A percentile compares a stretch with the other conserved stretches of the same genome.
phyloP scores from a whole-genome alignment of 1,140 invertebrate genomes.

The Apis florea region DNA sequence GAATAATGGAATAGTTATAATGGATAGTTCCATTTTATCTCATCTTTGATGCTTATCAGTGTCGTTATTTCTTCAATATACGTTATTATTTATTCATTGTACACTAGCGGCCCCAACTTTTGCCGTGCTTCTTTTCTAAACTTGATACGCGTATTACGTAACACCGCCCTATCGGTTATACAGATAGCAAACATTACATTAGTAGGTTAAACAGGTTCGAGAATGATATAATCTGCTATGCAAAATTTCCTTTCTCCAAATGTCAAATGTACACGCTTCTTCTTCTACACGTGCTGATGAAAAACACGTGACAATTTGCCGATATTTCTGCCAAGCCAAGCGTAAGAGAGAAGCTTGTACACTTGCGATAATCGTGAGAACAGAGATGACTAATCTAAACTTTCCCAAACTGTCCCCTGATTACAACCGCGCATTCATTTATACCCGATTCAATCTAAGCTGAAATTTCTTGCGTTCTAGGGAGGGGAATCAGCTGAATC shows the following conservation, averaged over 20 bases:
- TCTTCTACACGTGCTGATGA: too few relatives aligned
- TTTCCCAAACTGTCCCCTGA: constrained; percentile 24
- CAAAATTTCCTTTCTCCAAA: background rate
- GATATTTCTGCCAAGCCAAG: background rate
- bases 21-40: too few relatives aligned
- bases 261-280: background rate
- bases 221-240: too few relatives aligned
- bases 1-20: too few relatives aligned
- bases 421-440: constrained; percentile 41
- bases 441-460: constrained; percentile 45
- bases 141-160: background rate
- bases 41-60: too few relatives aligned
- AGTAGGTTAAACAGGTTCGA: background rate
- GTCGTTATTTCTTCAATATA: background rate
- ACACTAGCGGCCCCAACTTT: background rate
- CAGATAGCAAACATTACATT: background rate
- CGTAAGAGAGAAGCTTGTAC: background rate
- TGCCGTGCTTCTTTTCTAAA: background rate
- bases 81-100: background rate
- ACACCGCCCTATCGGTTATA: background rate
- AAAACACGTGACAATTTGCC: too few relatives aligned
- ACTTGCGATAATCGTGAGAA: constrained; percentile 26
- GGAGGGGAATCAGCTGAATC: constrained; percentile 31
- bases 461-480: constrained; percentile 39
- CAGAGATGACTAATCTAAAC: constrained; percentile 42